Conservation (phyloP, 2,888 invertebrate genomes). For the Vannuccia rotundouncinata region DNA sequence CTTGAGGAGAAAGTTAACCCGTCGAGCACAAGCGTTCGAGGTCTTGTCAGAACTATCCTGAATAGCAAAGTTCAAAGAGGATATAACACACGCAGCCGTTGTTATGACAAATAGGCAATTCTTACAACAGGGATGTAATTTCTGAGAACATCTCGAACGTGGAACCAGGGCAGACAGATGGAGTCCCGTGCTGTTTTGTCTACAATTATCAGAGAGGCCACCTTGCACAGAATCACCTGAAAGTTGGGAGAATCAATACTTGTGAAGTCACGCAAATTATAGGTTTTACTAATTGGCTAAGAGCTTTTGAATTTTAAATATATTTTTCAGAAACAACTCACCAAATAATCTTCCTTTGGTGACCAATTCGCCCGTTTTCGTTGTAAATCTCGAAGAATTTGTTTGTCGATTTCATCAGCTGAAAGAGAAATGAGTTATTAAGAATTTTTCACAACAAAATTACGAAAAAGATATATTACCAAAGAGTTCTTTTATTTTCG, state of each 20-base stretch:
- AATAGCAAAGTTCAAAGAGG: no score
- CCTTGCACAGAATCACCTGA: background rate
- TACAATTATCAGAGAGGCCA: background rate
- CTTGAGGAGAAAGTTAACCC: background rate
- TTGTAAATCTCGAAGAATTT: background rate
- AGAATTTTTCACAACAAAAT: background rate
- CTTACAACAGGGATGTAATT: background rate
- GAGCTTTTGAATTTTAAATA: no score
- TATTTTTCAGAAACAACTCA: no score
- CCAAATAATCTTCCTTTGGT: background rate
- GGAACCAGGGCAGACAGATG: background rate
- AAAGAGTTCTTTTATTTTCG: no score
- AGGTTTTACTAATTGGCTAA: no score
- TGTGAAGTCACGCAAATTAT: no score
- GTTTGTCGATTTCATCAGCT: background rate
- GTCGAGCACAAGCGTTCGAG: background rate
- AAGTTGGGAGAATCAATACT: background rate
- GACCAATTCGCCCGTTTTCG: background rate
- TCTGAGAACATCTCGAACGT: background rate
- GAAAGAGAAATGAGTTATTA: background rate
- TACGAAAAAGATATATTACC: background rate
- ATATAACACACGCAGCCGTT: background rate
- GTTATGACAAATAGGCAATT: background rate
- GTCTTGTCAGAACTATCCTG: background rate
- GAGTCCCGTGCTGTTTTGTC: background rate